Percentiles rank a stretch among this genome's conserved stretches.
Conservation (phyloP, 2,797 vertebrate species). For the Diplodus puntazzo region DNA sequence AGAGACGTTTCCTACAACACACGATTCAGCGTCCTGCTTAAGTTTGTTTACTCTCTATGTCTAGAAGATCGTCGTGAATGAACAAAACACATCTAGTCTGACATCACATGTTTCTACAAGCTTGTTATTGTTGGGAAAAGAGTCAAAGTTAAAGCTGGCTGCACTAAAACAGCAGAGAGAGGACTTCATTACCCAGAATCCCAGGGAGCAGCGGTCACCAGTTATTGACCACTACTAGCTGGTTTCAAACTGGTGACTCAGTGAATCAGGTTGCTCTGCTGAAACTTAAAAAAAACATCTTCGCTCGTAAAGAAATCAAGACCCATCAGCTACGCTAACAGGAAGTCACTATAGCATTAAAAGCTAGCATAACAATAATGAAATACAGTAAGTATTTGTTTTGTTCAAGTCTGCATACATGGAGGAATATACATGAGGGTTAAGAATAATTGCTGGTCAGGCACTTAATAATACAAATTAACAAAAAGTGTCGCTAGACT, state of each 20-base stretch:
- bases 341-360: not conserved
- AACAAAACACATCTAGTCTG: constrained; percentile 1
- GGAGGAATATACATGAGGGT: not conserved
- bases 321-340: not conserved
- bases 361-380: not conserved
- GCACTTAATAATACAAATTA: too few relatives aligned
- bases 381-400: not conserved
- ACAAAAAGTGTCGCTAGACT: too few relatives aligned
- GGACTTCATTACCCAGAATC: constrained; percentile 32
- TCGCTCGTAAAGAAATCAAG: not conserved
- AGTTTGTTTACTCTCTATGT: not conserved
- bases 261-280: not conserved
- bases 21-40: not conserved
- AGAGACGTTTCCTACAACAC: not conserved
- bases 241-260: not conserved
- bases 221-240: not conserved
- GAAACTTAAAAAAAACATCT: not conserved
- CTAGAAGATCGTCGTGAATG: not conserved
- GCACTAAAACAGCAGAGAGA: not conserved
- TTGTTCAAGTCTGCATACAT: not conserved
- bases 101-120: not conserved
- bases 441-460: too few relatives aligned
- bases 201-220: not conserved
- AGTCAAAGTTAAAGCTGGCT: constrained; percentile 4
- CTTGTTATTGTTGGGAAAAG: constrained; percentile 2